A percentile compares a stretch with the other conserved stretches of the same genome.
phyloP scores from a whole-genome alignment of 30 jellyfish, hydroid and myxozoan genomes.

The Turritopsis rubra region DNA sequence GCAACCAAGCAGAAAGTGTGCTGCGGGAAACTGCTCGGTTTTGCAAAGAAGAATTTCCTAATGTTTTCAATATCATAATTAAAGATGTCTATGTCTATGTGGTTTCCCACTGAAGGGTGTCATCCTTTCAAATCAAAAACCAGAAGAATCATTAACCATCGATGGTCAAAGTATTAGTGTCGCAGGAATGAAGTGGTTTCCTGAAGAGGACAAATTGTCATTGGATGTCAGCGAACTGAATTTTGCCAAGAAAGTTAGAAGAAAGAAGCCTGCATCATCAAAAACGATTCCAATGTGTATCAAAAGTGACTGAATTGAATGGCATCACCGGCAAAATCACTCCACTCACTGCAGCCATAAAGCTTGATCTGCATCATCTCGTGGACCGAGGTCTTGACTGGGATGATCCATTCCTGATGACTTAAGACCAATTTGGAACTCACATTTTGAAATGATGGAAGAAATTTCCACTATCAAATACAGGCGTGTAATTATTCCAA shows the following conservation, averaged over 20 bases:
- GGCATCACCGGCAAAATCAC: conserved; percentile 12
- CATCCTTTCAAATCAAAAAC: background rate
- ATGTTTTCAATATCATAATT: background rate
- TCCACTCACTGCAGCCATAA: background rate
- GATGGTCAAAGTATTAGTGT: background rate
- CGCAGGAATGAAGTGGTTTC: background rate
- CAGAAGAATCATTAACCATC: background rate
- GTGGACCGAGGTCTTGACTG: conserved; percentile 6
- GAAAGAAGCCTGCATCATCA: conserved; percentile 1
- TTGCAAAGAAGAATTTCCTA: background rate
- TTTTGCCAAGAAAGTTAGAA: background rate
- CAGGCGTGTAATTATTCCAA: background rate
- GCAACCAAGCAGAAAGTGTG: conserved; percentile 22
- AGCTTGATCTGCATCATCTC: background rate
- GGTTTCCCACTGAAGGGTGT: background rate
- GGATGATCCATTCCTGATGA: background rate
- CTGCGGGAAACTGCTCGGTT: conserved; percentile 1
- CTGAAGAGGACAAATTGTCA: background rate
- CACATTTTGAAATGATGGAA: background rate
- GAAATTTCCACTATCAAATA: background rate
- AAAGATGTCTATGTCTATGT: no score
- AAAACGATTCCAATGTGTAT: background rate
- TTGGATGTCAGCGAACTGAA: background rate
- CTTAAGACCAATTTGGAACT: background rate
- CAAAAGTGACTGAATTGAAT: conserved; percentile 3